Percentiles rank a stretch among this genome's conserved stretches.
These are phyloP conservation scores for Struthio camelus DNA, from an alignment of 2,113 vertebrate genomes.

Conservation along the genomic window DNA sequence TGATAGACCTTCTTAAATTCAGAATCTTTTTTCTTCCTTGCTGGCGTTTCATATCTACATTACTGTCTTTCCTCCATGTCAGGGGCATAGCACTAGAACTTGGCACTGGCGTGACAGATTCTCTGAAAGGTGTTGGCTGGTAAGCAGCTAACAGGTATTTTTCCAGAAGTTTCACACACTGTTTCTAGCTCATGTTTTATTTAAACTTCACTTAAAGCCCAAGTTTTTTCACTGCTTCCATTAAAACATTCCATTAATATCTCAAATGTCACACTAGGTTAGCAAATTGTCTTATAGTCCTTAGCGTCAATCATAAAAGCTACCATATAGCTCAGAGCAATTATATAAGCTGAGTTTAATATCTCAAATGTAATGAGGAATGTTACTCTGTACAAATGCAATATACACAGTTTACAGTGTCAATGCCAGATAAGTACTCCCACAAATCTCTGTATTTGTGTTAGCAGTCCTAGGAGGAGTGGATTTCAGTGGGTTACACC, in stretches of 20 bases:
- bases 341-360: neutral
- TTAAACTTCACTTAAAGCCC: neutral
- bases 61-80: neutral
- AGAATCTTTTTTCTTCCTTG: neutral
- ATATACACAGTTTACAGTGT: neutral
- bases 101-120: neutral
- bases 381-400: neutral
- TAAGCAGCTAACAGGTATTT: neutral
- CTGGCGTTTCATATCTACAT: neutral
- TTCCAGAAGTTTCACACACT: neutral
- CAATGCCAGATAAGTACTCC: neutral
- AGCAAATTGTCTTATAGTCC: neutral
- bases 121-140: neutral
- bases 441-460: neutral
- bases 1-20: neutral
- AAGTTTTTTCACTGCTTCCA: neutral
- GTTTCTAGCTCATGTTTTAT: neutral
- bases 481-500: neutral
- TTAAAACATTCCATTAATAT: neutral
- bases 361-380: neutral
- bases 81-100: neutral
- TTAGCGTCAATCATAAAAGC: neutral
- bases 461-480: neutral
- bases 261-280: neutral
- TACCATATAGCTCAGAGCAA: neutral